Percentiles rank a stretch among this genome's conserved stretches.
Evolutionary conservation across 2,113 vertebrate species (phyloP).

Genomic region (Corydoras sp.): DNA sequence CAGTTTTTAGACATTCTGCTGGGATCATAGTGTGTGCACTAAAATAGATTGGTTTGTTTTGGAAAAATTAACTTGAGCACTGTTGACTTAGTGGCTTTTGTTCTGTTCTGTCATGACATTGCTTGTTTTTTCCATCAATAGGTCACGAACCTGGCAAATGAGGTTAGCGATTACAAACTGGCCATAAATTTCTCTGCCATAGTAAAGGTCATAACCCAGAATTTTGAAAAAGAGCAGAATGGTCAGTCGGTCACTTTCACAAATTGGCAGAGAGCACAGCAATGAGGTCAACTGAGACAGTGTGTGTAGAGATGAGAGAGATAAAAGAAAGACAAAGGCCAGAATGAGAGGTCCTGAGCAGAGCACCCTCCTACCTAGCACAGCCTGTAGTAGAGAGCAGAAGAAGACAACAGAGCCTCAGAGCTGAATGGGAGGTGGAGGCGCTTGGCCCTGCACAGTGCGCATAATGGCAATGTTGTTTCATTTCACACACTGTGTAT

Average conservation of each 20-base stretch:
- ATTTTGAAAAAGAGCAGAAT: not conserved
- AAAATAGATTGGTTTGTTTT: no score
- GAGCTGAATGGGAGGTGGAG: slow-evolving; percentile 37
- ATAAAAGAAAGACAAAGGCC: slow-evolving; percentile 23
- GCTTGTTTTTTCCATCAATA: no score
- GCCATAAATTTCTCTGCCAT: no score
- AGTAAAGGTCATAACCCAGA: not conserved
- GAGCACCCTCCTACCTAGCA: slow-evolving; percentile 33
- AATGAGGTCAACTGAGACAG: not conserved
- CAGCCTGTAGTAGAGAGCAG: slow-evolving; percentile 23
- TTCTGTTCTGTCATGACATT: no score
- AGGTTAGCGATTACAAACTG: no score
- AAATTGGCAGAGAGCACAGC: not conserved
- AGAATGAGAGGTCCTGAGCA: slow-evolving; percentile 3
- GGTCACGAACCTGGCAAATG: no score
- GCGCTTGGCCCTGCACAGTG: slow-evolving; percentile 43
- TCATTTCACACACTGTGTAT: slow-evolving; percentile 64
- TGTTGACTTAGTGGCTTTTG: no score
- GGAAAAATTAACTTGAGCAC: no score
- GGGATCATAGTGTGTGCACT: no score
- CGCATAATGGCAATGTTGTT: slow-evolving; percentile 57
- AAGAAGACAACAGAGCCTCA: slow-evolving; percentile 31
- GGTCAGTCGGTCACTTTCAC: not conserved
- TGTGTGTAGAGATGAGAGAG: not conserved
- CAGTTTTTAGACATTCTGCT: no score